Conservation (phyloP, 2,888 invertebrate genomes). For the Euclidia mi region DNA sequence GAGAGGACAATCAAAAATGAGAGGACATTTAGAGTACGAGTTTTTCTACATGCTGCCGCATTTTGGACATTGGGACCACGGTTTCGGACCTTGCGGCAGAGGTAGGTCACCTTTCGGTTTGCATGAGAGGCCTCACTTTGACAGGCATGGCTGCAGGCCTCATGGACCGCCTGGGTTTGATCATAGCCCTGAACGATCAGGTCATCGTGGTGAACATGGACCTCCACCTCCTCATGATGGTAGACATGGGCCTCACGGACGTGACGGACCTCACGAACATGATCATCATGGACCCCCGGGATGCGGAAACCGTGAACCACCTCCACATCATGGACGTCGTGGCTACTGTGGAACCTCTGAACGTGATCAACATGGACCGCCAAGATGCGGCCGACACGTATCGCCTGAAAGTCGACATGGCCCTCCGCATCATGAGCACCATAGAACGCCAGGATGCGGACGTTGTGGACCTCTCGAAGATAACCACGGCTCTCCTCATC, state of each 20-base stretch:
- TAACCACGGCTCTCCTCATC: not conserved
- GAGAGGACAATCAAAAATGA: constrained; percentile 24
- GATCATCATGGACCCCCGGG: constrained; percentile 16
- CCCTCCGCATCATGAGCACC: not conserved
- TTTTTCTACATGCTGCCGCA: constrained; percentile 8
- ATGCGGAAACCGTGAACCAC: constrained; percentile 11
- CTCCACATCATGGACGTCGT: constrained; percentile 14
- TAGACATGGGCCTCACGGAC: too few relatives aligned
- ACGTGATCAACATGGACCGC: not conserved
- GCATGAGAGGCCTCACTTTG: not conserved
- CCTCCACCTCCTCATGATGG: too few relatives aligned
- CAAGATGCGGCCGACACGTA: not conserved
- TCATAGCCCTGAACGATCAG: constrained; percentile 9
- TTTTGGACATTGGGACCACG: constrained; percentile 8
- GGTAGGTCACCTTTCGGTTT: constrained; percentile 12
- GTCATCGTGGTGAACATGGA: not conserved
- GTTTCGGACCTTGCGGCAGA: constrained; percentile 12
- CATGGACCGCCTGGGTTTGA: constrained; percentile 10
- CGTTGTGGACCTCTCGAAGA: constrained; percentile 10
- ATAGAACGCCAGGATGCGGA: constrained; percentile 8
- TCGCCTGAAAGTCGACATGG: constrained; percentile 3
- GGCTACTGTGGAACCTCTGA: constrained; percentile 12
- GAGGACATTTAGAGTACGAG: constrained; percentile 26
- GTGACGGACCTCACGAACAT: constrained; percentile 10
- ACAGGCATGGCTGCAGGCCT: constrained; percentile 9